Percentiles rank a stretch among this genome's conserved stretches.
phyloP scores from a whole-genome alignment of 1,140 invertebrate genomes.

The Neodiprion virginianus region DNA sequence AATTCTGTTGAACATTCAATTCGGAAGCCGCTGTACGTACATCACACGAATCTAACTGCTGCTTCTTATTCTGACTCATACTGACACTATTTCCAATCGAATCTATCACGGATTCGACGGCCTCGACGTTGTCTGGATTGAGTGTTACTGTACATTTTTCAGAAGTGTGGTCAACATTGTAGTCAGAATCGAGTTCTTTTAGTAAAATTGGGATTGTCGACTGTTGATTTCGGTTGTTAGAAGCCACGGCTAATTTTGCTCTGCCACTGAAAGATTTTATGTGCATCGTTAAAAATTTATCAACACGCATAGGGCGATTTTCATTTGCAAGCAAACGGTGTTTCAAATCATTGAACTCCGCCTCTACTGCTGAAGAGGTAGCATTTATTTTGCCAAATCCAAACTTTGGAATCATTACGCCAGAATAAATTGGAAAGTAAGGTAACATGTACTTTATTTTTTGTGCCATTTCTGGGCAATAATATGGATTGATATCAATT shows the following conservation, averaged over 20 bases:
- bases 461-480: constrained; percentile 2
- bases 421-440: constrained; percentile 12
- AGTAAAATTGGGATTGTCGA: too few species aligned
- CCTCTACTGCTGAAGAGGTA: background rate
- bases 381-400: constrained; percentile 8
- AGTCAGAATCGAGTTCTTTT: too few species aligned
- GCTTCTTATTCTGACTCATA: too few species aligned
- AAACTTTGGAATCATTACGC: constrained; percentile 9
- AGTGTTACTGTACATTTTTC: too few species aligned
- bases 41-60: too few species aligned
- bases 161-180: too few species aligned
- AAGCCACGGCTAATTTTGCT: background rate
- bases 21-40: background rate
- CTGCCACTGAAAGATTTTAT: background rate
- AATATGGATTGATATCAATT: background rate
- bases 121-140: too few species aligned
- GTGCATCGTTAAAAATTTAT: constrained; percentile 12
- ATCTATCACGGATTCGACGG: too few species aligned
- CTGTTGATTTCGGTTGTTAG: too few species aligned
- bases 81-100: too few species aligned
- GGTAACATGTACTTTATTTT: constrained; percentile 10
- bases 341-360: constrained; percentile 14
- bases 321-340: background rate
- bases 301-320: background rate
- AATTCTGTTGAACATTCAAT: too few species aligned